These are phyloP conservation scores for Prunella himalayana DNA, from an alignment of 2,113 vertebrate genomes.

Conservation along the genomic window DNA sequence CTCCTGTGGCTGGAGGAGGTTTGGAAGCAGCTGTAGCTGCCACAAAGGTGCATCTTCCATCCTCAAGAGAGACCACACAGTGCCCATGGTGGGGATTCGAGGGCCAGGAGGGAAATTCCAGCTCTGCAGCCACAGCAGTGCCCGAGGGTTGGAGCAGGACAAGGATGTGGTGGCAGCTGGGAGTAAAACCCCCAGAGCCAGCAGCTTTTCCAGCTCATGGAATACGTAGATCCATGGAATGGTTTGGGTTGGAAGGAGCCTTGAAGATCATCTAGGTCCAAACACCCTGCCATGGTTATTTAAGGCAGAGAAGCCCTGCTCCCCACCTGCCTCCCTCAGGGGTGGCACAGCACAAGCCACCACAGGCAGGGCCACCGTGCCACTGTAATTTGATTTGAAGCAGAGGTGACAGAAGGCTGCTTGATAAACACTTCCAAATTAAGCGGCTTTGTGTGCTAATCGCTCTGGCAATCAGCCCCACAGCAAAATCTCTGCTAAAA, in stretches of 20 bases:
- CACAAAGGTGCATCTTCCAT: not conserved
- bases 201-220: not conserved
- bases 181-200: not conserved
- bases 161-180: not conserved
- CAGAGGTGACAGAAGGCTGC: slow-evolving; percentile 62
- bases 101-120: not conserved
- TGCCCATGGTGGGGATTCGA: not conserved
- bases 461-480: slow-evolving; percentile 50
- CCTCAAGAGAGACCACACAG: not conserved
- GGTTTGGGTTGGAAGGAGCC: not conserved
- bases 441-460: slow-evolving; percentile 65
- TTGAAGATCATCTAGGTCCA: not conserved
- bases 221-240: not conserved
- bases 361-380: not conserved
- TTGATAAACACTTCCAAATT: slow-evolving; percentile 66
- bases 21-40: not conserved
- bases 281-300: not conserved
- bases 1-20: not conserved
- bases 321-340: rapidly evolving
- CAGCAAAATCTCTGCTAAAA: slow-evolving; percentile 61
- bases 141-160: rapidly evolving
- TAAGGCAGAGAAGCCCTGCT: not conserved
- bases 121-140: not conserved
- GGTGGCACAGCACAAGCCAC: not conserved
- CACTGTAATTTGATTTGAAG: not conserved